phyloP scores from a whole-genome alignment of 2,888 invertebrate species.

The Microchrysa polita region DNA sequence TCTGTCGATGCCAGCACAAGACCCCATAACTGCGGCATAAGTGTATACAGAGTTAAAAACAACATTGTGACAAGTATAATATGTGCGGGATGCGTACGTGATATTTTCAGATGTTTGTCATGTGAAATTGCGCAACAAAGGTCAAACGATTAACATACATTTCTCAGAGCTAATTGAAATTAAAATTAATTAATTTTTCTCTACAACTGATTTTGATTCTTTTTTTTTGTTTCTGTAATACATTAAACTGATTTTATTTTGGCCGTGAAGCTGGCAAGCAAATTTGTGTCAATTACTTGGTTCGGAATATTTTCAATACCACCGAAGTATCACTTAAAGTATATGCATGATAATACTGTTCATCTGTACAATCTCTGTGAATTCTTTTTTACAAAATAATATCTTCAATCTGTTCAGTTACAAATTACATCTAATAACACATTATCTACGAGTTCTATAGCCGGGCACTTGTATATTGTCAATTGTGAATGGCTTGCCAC shows the following conservation, averaged over 20 bases:
- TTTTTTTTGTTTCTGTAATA: neutral
- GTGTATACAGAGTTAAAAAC: neutral
- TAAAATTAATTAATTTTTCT: slow-evolving; percentile 12
- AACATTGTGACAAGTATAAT: slow-evolving; percentile 4
- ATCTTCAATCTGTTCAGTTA: slow-evolving; percentile 33
- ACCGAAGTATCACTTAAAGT: no score
- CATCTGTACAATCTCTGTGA: slow-evolving; percentile 2
- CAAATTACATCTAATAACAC: slow-evolving; percentile 43
- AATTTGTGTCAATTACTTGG: no score
- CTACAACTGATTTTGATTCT: neutral
- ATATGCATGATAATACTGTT: neutral
- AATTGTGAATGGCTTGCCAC: slow-evolving; percentile 19
- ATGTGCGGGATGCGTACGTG: slow-evolving; percentile 16
- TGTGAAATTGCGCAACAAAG: slow-evolving; percentile 23
- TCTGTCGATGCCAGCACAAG: neutral
- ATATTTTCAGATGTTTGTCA: slow-evolving; percentile 13
- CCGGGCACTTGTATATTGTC: slow-evolving; percentile 39
- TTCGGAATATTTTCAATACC: no score
- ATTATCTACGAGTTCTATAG: neutral
- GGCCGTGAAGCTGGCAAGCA: no score
- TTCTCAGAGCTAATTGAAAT: slow-evolving; percentile 17
- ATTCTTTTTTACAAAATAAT: neutral
- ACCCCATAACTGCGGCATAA: neutral
- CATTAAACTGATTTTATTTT: no score
- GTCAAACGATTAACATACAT: slow-evolving; percentile 34